These are phyloP conservation scores for Beris morrisii DNA, from an alignment of 2,888 invertebrate genomes.

Conservation along the genomic window DNA sequence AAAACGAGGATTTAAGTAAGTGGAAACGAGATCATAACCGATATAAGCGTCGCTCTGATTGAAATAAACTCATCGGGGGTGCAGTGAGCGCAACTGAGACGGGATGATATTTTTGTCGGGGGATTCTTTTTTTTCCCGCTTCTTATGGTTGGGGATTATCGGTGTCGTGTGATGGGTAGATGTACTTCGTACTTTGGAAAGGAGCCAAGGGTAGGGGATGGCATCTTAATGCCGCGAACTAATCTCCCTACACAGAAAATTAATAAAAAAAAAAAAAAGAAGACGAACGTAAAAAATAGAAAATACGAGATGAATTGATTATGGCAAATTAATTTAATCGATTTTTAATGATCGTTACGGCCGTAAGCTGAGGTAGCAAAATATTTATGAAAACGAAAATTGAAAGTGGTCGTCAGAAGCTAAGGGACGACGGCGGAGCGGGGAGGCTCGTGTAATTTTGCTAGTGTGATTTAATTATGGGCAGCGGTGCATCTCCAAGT, in stretches of 20 bases:
- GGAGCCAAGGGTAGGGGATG: slow-evolving; percentile 1
- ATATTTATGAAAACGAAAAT: slow-evolving; percentile 11
- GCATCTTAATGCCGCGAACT: slow-evolving; percentile 4
- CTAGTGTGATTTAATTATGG: too few species aligned
- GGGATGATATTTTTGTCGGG: slow-evolving; percentile 4
- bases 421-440: too few species aligned
- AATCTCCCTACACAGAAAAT: slow-evolving; percentile 15
- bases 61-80: slow-evolving; percentile 46
- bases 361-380: slow-evolving; percentile 13
- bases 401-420: slow-evolving; percentile 3
- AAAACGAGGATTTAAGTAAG: slow-evolving; percentile 58
- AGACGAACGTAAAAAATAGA: slow-evolving; percentile 14
- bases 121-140: slow-evolving; percentile 16
- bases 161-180: slow-evolving; percentile 5
- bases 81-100: slow-evolving; percentile 30
- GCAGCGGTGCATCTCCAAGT: too few species aligned
- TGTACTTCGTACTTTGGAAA: neutral
- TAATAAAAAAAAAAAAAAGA: slow-evolving; percentile 19
- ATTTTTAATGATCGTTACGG: slow-evolving; percentile 36
- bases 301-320: slow-evolving; percentile 34
- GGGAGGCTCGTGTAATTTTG: too few species aligned
- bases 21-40: slow-evolving; percentile 58
- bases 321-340: slow-evolving; percentile 37
- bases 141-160: neutral
- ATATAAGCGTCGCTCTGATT: slow-evolving; percentile 57